These are phyloP conservation scores for Leptocoma aspasia DNA, from an alignment of 2,113 vertebrate species.

Conservation along the genomic window DNA sequence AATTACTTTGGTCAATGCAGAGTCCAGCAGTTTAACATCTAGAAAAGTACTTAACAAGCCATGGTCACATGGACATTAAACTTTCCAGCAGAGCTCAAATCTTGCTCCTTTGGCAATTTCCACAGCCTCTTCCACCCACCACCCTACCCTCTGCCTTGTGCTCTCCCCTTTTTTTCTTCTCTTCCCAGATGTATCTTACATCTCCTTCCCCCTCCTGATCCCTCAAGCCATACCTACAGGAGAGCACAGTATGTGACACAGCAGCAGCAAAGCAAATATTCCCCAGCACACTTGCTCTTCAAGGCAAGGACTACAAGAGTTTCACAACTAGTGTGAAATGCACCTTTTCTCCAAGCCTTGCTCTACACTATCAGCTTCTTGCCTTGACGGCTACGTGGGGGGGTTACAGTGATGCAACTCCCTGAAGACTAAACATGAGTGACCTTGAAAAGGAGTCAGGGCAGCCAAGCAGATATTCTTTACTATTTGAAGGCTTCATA, in stretches of 20 bases:
- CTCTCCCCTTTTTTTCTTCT: not conserved
- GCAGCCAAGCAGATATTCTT: not conserved
- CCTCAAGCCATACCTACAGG: not conserved
- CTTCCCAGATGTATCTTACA: not conserved
- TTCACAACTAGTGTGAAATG: not conserved
- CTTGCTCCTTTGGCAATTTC: not conserved
- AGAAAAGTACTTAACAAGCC: not conserved
- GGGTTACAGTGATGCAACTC: not conserved
- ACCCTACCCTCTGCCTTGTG: not conserved
- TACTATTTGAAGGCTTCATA: not conserved
- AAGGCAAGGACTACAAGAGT: not conserved
- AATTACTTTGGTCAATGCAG: not conserved
- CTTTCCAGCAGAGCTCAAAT: not conserved
- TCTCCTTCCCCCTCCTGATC: not conserved
- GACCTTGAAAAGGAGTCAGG: not conserved
- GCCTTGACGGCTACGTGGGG: not conserved
- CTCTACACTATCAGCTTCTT: not conserved
- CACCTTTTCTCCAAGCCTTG: not conserved
- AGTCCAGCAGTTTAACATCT: not conserved
- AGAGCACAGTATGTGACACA: rapidly evolving
- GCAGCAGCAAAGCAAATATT: not conserved
- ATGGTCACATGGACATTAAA: not conserved
- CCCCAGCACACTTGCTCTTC: not conserved
- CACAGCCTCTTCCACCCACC: not conserved
- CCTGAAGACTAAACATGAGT: not conserved